phyloP scores from a whole-genome alignment of 2,888 invertebrate genomes.

The Microchrysa polita region DNA sequence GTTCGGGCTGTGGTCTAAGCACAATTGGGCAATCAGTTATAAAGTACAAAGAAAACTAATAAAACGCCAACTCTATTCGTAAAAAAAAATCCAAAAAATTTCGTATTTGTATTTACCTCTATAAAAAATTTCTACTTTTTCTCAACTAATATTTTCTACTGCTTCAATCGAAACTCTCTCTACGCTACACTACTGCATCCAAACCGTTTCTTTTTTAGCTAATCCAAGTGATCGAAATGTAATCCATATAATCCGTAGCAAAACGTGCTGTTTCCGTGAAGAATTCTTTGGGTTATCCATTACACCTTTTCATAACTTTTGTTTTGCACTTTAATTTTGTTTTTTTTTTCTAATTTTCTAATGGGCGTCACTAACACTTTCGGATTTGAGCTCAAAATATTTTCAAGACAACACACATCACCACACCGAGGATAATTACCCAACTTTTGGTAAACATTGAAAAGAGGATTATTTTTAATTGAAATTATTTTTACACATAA shows the following conservation, averaged over 20 bases:
- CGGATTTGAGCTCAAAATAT: not conserved
- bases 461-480: no score
- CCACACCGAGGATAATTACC: no score
- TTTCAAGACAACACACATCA: no score
- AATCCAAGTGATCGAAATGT: conserved; percentile 48
- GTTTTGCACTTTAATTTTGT: not conserved
- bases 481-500: not conserved
- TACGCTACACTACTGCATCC: conserved; percentile 21
- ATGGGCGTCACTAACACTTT: not conserved
- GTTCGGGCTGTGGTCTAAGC: no score
- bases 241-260: conserved; percentile 48
- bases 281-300: conserved; percentile 31
- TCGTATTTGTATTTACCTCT: not conserved
- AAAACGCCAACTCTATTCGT: no score
- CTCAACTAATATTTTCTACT: conserved; percentile 20
- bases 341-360: no score
- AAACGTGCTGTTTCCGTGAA: conserved; percentile 3
- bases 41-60: no score
- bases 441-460: no score
- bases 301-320: conserved; percentile 43
- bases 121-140: conserved; percentile 29
- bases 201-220: conserved; percentile 47
- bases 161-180: conserved; percentile 16
- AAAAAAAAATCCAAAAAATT: conserved; percentile 19
- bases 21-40: no score